Evolutionary conservation across 2,113 vertebrate genomes (phyloP).

Genomic region (Vicugna pacos): DNA sequence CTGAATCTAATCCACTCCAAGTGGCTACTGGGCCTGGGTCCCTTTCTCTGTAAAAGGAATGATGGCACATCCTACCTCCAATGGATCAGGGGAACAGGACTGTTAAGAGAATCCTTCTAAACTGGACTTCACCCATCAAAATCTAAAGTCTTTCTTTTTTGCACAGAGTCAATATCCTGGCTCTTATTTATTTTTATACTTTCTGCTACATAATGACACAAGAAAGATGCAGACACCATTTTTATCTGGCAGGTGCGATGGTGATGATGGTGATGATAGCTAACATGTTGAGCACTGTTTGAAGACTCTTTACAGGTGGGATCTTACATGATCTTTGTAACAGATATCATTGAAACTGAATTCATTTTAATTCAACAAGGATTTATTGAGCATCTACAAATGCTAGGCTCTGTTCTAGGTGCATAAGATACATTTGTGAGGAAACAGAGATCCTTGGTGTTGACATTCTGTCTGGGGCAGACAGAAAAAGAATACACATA

Average conservation of each 20-base stretch:
- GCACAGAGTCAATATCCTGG: background rate
- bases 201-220: background rate
- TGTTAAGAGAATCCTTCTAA: background rate
- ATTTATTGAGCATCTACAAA: background rate
- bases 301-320: background rate
- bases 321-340: background rate
- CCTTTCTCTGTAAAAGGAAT: background rate
- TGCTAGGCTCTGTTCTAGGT: background rate
- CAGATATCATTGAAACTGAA: background rate
- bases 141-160: background rate
- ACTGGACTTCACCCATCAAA: background rate
- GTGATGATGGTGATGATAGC: background rate
- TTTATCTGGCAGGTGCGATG: background rate
- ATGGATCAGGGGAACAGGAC: background rate
- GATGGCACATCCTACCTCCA: background rate
- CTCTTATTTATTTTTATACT: background rate
- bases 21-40: background rate
- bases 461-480: background rate
- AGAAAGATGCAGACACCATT: background rate
- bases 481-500: background rate
- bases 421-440: background rate
- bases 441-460: background rate
- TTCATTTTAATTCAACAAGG: conserved; percentile 39
- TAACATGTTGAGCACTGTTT: background rate
- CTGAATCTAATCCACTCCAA: background rate